Base-by-base conservation (phyloP, 2,113 vertebrate genomes). In the Mesoclemmys tuberculata region DNA sequence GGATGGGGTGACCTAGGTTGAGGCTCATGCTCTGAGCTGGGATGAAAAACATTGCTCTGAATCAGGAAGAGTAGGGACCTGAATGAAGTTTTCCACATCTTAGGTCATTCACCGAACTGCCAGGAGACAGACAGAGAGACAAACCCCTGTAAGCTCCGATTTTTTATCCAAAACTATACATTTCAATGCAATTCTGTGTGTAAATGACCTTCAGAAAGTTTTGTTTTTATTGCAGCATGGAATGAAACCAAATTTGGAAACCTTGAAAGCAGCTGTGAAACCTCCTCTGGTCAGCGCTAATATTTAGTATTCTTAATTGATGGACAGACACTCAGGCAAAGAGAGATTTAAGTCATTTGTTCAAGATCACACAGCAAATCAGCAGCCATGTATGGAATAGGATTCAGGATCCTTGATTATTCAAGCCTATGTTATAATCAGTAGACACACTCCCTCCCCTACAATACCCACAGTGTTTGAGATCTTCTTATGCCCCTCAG, bases 401-500 rank as follows among this genome's bases (percentile, higher is more conserved):
- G 16, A 83, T 44, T n/a, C 27, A 0, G 27, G 41, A 41, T 88
- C 1, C 68, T 90, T 0, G 0, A 5, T 46, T 83, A 11, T 18
- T 11, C 75, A 3, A 80, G 85, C 61, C 89, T 13, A 1, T 64
- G 80, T 56, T 77, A 9, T 3, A 8, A 52, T 44, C 10, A 0
- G 91, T 54, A 82, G 88, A 75, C 26, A 18, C 38, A 80, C 2
- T 38, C 91, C 84, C 84, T 90, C 82, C 91, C 54, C 58, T 68
- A 29, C 90, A 88, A 91, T 44, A 71, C 90, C 86, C 13, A 0
- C 3, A 64, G 3, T 3, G 78, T 85, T 92, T 80, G 44, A 24
- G 44, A 35, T 52, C 82, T 80, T 26, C 79, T 88, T 3, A 0
- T 68, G 29, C 41, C 48, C 90, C 48, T 87, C 91, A 16, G 80